Evolutionary conservation across 2,888 invertebrate species (phyloP), one percentile per base, ranked within the genome.

Genomic region (Ormyrus nitidulus): DNA sequence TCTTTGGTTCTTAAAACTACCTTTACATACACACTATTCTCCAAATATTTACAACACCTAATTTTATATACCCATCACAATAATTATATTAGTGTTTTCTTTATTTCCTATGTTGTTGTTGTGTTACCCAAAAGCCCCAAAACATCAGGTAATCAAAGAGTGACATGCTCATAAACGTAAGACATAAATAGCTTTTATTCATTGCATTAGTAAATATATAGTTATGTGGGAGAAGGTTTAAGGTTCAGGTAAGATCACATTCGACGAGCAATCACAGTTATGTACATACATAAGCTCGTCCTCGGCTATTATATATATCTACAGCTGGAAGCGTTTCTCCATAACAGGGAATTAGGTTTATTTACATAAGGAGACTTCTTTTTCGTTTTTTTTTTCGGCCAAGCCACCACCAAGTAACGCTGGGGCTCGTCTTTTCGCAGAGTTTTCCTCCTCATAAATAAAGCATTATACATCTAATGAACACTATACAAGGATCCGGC

Each of bases 141-240:
- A 51, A 62, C 2, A 61, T 53, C 72, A 73, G 34, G n/a, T 73
- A 69, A 79, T 70, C 79, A 79, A 11, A 61, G 13, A 56, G n/a
- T 53, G 4, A 71, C 71, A 74, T 13, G 70, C 8, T 19, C 10
- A 65, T 34, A 10, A n/a, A 49, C 59, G 61, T 78, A 51, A 77
- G 13, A 59, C 66, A 66, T 72, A 81, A 62, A 70, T 13, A 78
- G 74, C 68, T 75, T 80, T 81, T 81, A 78, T 78, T 62, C 51
- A 81, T 81, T 81, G 75, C 78, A 66, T 62, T 74, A 74, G 71
- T 77, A 78, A 78, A 78, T 78, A 62, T 34, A 34, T 34, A 34
- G 34, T 34, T 34, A 69, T 19, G 51, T 66, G 59, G 0, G 44
- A 69, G 70, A 53, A 58, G 44, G 74, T 13, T 56, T 19, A 48